Percentiles rank a stretch among this genome's conserved stretches.
Evolutionary conservation across 1,140 invertebrate genomes (phyloP).

Genomic region (Psilanteris sp.): DNA sequence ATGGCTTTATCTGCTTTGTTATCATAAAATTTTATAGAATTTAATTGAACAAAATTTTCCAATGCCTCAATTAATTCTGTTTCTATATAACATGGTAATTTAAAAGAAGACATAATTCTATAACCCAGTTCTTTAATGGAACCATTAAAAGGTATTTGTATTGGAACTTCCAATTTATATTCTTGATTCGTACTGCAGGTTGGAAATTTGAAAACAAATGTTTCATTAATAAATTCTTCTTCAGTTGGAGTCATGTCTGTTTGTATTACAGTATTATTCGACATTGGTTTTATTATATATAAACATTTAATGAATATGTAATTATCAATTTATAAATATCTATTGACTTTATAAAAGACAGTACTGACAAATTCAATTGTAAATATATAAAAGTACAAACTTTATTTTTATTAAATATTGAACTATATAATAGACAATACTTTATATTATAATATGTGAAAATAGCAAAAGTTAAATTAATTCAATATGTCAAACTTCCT

Average conservation of each 20-base stretch:
- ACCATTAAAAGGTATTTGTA: constrained; percentile 82
- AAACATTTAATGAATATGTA: no score
- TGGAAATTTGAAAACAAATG: constrained; percentile 82
- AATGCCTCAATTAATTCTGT: constrained; percentile 80
- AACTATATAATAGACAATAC: no score
- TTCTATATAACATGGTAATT: constrained; percentile 86
- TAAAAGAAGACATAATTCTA: constrained; percentile 84
- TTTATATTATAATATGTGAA: no score
- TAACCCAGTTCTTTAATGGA: constrained; percentile 84
- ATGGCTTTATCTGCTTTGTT: constrained; percentile 80
- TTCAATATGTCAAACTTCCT: no score
- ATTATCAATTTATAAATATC: no score
- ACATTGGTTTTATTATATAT: not conserved
- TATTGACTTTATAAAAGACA: no score
- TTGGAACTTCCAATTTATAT: constrained; percentile 82
- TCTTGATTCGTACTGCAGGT: constrained; percentile 82
- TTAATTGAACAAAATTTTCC: constrained; percentile 77
- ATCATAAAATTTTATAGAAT: constrained; percentile 81
- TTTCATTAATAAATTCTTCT: constrained; percentile 77
- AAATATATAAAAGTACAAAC: no score
- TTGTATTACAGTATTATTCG: not conserved
- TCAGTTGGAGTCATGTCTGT: constrained; percentile 65
- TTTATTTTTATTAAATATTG: no score
- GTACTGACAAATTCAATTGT: no score
- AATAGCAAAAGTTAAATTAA: no score